A percentile compares a stretch with the other conserved stretches of the same genome.
phyloP scores from a whole-genome alignment of 2,113 vertebrate genomes.

The Microtus pennsylvanicus region DNA sequence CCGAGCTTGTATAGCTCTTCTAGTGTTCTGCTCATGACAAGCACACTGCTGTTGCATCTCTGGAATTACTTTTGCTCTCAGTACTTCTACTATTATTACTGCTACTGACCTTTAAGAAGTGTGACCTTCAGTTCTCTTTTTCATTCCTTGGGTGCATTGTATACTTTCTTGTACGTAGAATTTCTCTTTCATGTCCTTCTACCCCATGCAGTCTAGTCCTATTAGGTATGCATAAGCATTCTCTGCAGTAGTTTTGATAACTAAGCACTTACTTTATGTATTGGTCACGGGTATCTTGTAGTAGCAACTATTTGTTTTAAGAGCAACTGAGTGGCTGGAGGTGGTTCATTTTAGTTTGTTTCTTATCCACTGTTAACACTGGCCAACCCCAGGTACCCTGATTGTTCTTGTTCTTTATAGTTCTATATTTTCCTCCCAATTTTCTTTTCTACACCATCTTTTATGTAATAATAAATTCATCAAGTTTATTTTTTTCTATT shows the following conservation, averaged over 20 bases:
- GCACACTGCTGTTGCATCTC: constrained; percentile 56
- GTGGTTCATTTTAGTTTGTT: constrained; percentile 9
- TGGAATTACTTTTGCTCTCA: constrained; percentile 63
- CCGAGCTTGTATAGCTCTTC: constrained; percentile 43
- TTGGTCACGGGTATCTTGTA: background rate
- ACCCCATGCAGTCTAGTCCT: background rate
- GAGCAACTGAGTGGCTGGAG: background rate
- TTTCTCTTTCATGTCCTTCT: constrained; percentile 9
- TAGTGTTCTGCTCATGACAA: constrained; percentile 36
- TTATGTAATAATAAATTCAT: background rate
- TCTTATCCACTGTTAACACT: background rate
- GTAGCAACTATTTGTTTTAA: constrained; percentile 11
- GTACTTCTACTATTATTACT: background rate
- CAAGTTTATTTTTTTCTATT: background rate
- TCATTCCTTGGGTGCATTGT: constrained; percentile 49
- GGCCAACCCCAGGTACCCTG: background rate
- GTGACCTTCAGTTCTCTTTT: constrained; percentile 62
- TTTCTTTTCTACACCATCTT: background rate
- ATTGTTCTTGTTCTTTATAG: background rate
- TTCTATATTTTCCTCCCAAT: constrained; percentile 4
- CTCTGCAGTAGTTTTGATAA: background rate
- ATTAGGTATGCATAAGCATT: background rate
- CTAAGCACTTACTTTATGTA: constrained; percentile 22
- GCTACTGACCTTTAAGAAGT: constrained; percentile 46
- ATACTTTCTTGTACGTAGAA: constrained; percentile 27